Conservation (phyloP, 2,888 invertebrate genomes). For the Lathronympha strigana region DNA sequence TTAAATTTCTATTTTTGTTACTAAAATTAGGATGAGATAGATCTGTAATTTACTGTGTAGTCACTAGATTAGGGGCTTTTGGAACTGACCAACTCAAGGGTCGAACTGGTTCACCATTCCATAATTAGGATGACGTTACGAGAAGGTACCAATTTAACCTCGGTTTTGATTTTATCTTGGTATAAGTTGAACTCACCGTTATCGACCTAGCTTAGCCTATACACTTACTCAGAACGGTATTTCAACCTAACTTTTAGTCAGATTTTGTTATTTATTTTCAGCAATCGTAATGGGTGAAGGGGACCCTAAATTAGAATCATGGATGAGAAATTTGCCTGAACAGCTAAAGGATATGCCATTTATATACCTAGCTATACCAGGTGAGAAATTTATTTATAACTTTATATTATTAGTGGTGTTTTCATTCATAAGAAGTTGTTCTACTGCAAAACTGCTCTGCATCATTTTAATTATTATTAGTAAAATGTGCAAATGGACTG, state of each 20-base stretch:
- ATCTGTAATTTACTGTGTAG: neutral
- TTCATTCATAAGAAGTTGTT: neutral
- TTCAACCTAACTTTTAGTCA: neutral
- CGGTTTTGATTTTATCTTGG: slow-evolving; percentile 24
- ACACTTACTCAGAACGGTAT: neutral
- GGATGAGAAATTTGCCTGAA: slow-evolving; percentile 88
- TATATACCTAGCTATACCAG: slow-evolving; percentile 90
- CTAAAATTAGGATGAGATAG: slow-evolving; percentile 1
- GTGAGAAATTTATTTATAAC: slow-evolving; percentile 68
- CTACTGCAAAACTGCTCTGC: neutral
- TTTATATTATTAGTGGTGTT: neutral
- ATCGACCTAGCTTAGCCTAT: neutral
- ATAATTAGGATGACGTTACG: slow-evolving; percentile 40
- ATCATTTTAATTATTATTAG: neutral
- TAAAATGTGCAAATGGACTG: too few species aligned
- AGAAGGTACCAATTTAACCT: slow-evolving; percentile 25
- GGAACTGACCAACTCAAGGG: slow-evolving; percentile 24
- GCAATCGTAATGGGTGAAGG: slow-evolving; percentile 67
- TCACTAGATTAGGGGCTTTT: slow-evolving; percentile 5
- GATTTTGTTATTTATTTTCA: slow-evolving; percentile 47
- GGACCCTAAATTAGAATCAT: slow-evolving; percentile 81
- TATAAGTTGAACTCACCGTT: neutral
- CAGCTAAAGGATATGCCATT: slow-evolving; percentile 85
- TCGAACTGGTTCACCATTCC: slow-evolving; percentile 16
- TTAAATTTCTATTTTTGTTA: neutral